phyloP scores from a whole-genome alignment of 2,797 vertebrate species.

The Microhierax caerulescens region DNA sequence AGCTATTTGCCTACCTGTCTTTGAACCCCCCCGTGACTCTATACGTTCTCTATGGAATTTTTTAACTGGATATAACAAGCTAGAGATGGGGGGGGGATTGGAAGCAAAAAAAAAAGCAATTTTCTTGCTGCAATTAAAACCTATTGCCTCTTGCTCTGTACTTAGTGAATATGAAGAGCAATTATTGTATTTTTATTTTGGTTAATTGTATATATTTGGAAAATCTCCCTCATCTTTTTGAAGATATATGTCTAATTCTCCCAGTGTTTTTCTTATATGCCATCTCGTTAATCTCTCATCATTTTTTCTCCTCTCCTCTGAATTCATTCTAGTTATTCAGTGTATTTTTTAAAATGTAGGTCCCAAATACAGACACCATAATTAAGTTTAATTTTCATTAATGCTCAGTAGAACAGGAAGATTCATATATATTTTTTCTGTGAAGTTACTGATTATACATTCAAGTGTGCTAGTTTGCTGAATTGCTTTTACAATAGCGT shows the following conservation, averaged over 20 bases:
- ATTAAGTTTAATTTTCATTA: constrained; percentile 58
- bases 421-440: neutral
- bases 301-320: neutral
- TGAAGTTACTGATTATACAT: constrained; percentile 11
- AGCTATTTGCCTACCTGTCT: neutral
- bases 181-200: constrained; percentile 30
- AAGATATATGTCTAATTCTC: neutral
- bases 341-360: neutral
- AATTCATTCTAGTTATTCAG: neutral
- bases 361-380: constrained; percentile 1
- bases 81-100: neutral
- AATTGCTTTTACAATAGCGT: neutral
- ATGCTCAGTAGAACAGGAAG: constrained; percentile 29
- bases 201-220: constrained; percentile 16
- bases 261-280: neutral
- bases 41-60: neutral
- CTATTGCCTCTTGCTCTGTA: neutral
- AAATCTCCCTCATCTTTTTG: neutral
- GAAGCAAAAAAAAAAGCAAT: too few relatives aligned
- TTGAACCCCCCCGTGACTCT: neutral
- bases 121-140: neutral
- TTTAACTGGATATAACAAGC: neutral
- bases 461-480: neutral
- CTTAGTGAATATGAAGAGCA: neutral
- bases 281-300: neutral